Evolutionary conservation across 23 tunicate species (phyloP).

Genomic region (Clavelina lepadiformis): DNA sequence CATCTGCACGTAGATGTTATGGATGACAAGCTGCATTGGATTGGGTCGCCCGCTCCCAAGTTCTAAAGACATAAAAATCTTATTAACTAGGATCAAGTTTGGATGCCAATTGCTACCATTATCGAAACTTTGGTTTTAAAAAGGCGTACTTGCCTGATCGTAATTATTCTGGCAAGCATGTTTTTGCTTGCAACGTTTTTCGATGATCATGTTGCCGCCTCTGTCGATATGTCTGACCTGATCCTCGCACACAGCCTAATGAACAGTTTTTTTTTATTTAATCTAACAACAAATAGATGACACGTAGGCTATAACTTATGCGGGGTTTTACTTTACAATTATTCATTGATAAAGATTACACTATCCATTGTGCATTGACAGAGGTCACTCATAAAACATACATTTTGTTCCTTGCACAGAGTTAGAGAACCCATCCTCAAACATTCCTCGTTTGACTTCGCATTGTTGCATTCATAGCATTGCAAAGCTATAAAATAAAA

Average conservation of each 20-base stretch:
- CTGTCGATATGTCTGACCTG: conserved; percentile 1
- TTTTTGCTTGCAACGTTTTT: conserved; percentile 12
- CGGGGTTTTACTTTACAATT: too few relatives aligned
- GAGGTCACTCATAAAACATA: too few relatives aligned
- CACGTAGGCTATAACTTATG: not conserved
- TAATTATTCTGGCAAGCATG: conserved; percentile 4
- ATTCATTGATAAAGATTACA: too few relatives aligned
- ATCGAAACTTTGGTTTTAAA: too few relatives aligned
- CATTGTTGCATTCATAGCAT: too few relatives aligned
- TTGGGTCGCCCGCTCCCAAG: conserved; percentile 3
- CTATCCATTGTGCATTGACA: too few relatives aligned
- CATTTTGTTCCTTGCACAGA: too few relatives aligned
- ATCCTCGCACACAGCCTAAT: conserved; percentile 13
- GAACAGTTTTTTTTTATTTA: not conserved
- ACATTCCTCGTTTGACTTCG: too few relatives aligned
- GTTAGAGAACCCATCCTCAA: too few relatives aligned
- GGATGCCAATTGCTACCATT: conserved; percentile 5
- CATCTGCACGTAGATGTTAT: conserved; percentile 18
- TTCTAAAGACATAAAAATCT: conserved; percentile 6
- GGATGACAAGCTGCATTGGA: conserved; percentile 14
- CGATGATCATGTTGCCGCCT: not conserved
- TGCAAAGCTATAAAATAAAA: too few relatives aligned
- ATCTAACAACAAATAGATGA: not conserved
- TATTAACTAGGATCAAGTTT: not conserved
- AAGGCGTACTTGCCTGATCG: not conserved